phyloP scores from a whole-genome alignment of 1,140 invertebrate species.

The Drosophila erecta region DNA sequence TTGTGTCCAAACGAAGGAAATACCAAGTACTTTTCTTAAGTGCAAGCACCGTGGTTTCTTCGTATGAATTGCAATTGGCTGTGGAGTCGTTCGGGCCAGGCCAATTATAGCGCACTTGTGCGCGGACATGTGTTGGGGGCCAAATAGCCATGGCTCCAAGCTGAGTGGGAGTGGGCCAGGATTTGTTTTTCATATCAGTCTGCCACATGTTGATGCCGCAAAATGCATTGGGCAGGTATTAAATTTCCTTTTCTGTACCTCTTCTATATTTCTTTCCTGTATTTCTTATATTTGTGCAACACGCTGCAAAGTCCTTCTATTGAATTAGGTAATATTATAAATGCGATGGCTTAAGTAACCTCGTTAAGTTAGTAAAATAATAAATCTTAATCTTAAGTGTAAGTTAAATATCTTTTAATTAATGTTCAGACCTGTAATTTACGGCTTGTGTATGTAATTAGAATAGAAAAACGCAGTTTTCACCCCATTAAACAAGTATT shows the following conservation, averaged over 20 bases:
- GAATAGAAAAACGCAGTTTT: neutral
- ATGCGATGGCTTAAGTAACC: neutral
- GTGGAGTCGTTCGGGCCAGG: conserved; percentile 55
- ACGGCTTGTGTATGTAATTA: neutral
- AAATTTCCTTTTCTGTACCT: neutral
- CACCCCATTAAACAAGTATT: neutral
- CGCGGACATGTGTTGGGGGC: conserved; percentile 43
- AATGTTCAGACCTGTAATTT: neutral
- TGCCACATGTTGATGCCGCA: conserved; percentile 38
- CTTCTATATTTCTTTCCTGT: neutral
- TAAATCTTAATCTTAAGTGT: neutral
- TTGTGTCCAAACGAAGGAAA: too few relatives aligned
- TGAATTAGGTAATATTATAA: neutral
- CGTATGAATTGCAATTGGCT: conserved; percentile 28
- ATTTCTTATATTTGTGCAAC: conserved; percentile 1
- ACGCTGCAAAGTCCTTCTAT: conserved; percentile 1
- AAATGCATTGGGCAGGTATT: conserved; percentile 29
- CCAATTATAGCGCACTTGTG: conserved; percentile 80
- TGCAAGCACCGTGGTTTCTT: conserved; percentile 4
- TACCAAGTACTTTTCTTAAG: neutral
- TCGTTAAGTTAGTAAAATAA: neutral
- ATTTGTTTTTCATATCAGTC: conserved; percentile 1
- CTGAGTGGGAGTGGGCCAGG: conserved; percentile 37
- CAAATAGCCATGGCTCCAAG: conserved; percentile 39
- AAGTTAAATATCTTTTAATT: neutral